phyloP scores from a whole-genome alignment of 2,797 vertebrate species.

The Gephyroberyx darwinii region DNA sequence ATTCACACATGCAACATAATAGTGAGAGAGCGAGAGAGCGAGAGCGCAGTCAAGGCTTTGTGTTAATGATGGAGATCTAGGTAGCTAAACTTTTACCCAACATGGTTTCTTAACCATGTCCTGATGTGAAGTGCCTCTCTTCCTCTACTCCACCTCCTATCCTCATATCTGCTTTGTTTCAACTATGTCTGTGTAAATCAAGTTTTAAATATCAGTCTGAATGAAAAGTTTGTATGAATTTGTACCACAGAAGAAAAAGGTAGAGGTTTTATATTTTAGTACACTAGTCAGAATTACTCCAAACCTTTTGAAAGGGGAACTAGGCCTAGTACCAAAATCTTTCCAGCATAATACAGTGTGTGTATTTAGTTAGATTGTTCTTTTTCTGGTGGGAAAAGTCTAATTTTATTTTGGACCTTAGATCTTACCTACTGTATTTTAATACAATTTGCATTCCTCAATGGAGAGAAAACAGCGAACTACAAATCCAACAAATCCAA shows the following conservation, averaged over 20 bases:
- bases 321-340: neutral
- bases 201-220: conserved; percentile 35
- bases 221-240: conserved; percentile 15
- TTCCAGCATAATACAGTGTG: conserved; percentile 4
- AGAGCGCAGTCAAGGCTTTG: conserved; percentile 17
- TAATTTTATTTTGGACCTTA: conserved; percentile 9
- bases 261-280: conserved; percentile 1
- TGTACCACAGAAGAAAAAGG: neutral
- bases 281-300: conserved; percentile 7
- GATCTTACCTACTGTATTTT: conserved; percentile 21
- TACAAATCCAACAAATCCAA: conserved; percentile 8
- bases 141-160: conserved; percentile 29
- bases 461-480: conserved; percentile 14
- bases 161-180: conserved; percentile 30
- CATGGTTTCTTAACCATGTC: conserved; percentile 24
- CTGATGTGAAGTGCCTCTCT: conserved; percentile 73
- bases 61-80: conserved; percentile 17
- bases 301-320: conserved; percentile 17
- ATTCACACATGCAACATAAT: conserved; percentile 19
- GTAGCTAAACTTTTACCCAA: conserved; percentile 33
- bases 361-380: neutral
- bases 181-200: conserved; percentile 14
- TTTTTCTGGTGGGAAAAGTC: neutral
- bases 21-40: neutral
- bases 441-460: conserved; percentile 57